A percentile compares a stretch with the other conserved stretches of the same genome.
These are phyloP conservation scores for Ormyrus rosae DNA, from an alignment of 2,888 invertebrate genomes.

Conservation along the genomic window DNA sequence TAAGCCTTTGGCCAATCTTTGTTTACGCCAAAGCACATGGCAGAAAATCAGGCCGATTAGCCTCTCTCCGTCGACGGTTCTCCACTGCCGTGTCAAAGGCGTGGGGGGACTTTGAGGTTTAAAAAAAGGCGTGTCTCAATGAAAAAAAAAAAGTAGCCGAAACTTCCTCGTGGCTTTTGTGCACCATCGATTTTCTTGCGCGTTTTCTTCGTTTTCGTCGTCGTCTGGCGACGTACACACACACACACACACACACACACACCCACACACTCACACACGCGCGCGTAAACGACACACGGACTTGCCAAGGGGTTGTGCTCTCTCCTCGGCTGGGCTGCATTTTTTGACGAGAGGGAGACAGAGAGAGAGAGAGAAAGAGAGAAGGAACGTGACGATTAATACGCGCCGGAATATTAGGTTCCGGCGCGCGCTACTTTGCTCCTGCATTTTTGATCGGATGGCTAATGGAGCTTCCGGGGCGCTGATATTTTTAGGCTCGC, in stretches of 20 bases:
- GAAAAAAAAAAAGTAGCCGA: too few relatives aligned
- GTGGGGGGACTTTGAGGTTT: too few relatives aligned
- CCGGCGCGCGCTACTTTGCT: too few relatives aligned
- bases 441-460: not conserved
- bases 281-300: not conserved
- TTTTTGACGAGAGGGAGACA: too few relatives aligned
- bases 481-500: conserved; percentile 8
- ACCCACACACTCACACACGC: not conserved
- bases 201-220: conserved; percentile 41
- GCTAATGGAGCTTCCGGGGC: not conserved
- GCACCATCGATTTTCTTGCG: conserved; percentile 48
- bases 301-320: not conserved
- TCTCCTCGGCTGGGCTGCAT: too few relatives aligned
- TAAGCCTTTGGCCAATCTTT: too few relatives aligned
- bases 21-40: not conserved
- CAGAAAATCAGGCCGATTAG: not conserved
- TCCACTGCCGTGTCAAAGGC: too few relatives aligned
- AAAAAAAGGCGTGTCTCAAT: too few relatives aligned
- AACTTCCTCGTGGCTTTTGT: not conserved
- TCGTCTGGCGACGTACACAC: conserved; percentile 34
- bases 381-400: not conserved
- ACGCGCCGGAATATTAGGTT: too few relatives aligned
- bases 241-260: not conserved
- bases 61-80: not conserved
- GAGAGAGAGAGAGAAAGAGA: too few relatives aligned